Evolutionary conservation across 2,797 vertebrate genomes (phyloP), one percentile per base, ranked within the genome.

Genomic region (Argentina silus): DNA sequence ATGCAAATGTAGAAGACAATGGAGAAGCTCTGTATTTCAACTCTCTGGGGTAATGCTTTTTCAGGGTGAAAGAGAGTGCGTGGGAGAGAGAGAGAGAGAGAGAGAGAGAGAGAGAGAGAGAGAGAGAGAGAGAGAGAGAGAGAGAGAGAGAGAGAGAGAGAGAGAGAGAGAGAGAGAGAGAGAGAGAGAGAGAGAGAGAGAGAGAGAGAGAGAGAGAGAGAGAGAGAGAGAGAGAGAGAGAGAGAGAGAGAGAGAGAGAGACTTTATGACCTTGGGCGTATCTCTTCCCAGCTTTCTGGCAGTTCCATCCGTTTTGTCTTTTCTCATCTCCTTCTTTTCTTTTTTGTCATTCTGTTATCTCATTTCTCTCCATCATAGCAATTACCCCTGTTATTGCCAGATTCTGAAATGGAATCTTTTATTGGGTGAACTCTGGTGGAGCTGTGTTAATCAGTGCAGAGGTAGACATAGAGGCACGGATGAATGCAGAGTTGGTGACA

Each of bases 371-470:
- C 59, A 23, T 74, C 79, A 3, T 44, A 73, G 61, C 43, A 80
- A 81, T 79, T 78, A 72, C 55, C 55, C 27, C 69, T 53, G 42
- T 65, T 53, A 69, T 44, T 72, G 78, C 43, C 76, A 66, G 59
- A 59, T 72, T 80, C 53, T 69, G 74, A 73, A 83, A 74, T 64
- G 60, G 51, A 73, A 75, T 78, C 0, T 67, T 80, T 80, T 68
- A 53, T 76, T 51, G 47, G 74, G 21, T 75, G 53, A 70, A 65
- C 66, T 77, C 21, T 57, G 11, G 53, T 7, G 50, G 27, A 43
- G 44, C 60, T 4, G 15, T 12, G 7, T 82, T 83, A 68, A 61
- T 78, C 81, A 76, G 69, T 63, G 69, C 65, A 50, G 5, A 77
- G 21, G 61, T 65, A 19, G 75, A 72, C 73, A 7, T 23, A 60